Base-by-base conservation (phyloP, 2,888 invertebrate genomes). In the Dione juno region DNA sequence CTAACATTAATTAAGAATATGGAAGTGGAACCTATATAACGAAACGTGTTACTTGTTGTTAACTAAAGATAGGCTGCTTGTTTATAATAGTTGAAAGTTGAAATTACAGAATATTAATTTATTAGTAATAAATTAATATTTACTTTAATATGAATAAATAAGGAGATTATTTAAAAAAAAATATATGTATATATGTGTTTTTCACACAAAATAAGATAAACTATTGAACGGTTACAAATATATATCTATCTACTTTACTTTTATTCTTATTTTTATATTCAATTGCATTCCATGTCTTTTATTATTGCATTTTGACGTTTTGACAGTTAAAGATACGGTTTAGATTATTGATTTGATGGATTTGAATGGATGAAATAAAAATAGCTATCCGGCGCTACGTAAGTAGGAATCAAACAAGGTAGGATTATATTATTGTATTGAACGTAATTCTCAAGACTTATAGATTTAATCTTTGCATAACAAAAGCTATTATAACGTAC, bases 311-410 rank as follows among this genome's bases (percentile, higher is more conserved):
- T 28, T 35, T 11, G 61, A 61, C 61, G 3, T 61, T 61, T 61
- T 61, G 61, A 61, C 61, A 61, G 61, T 45, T 35, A 45, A 45
- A 16, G 35, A 61, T 28, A 28, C 28, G 28, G 61, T 45, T 45
- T 45, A 9, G 10, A 35, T 28, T 7, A 28, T 10, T 11, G 45
- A 6, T 16, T 61, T 61, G 61, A 61, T 61, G 28, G 45, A 61
- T 61, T 45, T 16, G 11, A n/a, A 28, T n/a, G n/a, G n/a, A 61
- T 28, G 35, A 61, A 61, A 61, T 35, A 61, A 45, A 45, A 5
- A 28, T 28, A 43, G 35, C 45, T 43, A 45, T 45, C 10, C 0
- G 16, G 0, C 7, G 1, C 16, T 48, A 40, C 37, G 0, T 45
- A 11, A 11, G 10, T 45, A 16, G 7, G n/a, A 11, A 35, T 28